These are phyloP conservation scores for Melanotus villosus DNA, from an alignment of 2,888 invertebrate species.

Conservation along the genomic window DNA sequence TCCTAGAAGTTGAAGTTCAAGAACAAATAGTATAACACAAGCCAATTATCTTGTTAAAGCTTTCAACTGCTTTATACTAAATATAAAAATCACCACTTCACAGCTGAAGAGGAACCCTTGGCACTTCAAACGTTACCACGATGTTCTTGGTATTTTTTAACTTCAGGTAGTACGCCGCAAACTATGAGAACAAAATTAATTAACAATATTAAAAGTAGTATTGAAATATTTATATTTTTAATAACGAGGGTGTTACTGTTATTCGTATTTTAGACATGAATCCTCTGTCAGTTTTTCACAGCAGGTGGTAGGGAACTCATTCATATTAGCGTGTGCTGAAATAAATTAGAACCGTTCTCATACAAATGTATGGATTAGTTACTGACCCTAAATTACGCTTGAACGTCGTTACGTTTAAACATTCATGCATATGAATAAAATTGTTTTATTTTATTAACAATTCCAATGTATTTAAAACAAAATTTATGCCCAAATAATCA, in stretches of 20 bases:
- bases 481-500: too few species aligned
- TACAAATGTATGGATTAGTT: slow-evolving; percentile 8
- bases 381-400: not conserved
- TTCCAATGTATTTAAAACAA: too few species aligned
- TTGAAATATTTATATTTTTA: not conserved
- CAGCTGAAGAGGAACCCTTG: slow-evolving; percentile 12
- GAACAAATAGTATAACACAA: slow-evolving; percentile 24
- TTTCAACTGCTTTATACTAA: slow-evolving; percentile 17
- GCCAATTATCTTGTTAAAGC: slow-evolving; percentile 34
- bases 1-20: slow-evolving; percentile 23
- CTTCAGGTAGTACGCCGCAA: not conserved
- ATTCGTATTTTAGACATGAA: slow-evolving; percentile 10
- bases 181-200: not conserved
- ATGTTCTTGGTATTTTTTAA: slow-evolving; percentile 11
- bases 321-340: slow-evolving; percentile 21
- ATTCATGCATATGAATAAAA: too few species aligned
- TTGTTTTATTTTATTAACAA: too few species aligned
- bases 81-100: slow-evolving; percentile 38
- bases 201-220: not conserved
- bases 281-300: slow-evolving; percentile 10
- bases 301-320: slow-evolving; percentile 24
- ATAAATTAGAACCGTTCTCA: slow-evolving; percentile 38
- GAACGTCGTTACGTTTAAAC: too few species aligned
- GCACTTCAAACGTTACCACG: not conserved
- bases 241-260: slow-evolving; percentile 1